Evolutionary conservation across 2,113 vertebrate genomes (phyloP).

Genomic region (Mus musculus): DNA sequence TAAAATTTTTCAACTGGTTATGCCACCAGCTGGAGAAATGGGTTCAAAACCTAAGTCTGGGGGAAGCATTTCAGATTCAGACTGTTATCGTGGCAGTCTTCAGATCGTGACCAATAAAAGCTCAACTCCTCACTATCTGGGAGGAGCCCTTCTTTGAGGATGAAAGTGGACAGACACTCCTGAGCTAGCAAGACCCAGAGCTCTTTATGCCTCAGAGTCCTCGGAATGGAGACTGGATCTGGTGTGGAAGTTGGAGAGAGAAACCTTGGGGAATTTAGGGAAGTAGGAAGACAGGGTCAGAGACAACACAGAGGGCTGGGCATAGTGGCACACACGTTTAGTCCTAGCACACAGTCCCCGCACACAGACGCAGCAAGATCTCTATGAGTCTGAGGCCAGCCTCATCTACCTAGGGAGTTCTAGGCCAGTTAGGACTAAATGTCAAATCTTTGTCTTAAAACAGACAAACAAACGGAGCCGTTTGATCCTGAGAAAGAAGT

Average conservation of each 20-base stretch:
- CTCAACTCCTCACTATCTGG: not conserved
- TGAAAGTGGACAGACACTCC: not conserved
- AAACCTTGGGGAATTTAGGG: not conserved
- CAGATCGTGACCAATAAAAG: not conserved
- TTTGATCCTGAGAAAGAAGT: not conserved
- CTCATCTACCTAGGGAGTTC: not conserved
- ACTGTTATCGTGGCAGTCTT: not conserved
- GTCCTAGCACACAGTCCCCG: not conserved
- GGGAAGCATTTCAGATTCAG: not conserved
- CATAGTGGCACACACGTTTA: not conserved
- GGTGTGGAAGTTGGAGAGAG: not conserved
- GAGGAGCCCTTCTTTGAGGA: not conserved
- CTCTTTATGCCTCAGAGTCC: not conserved
- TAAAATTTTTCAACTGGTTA: too few relatives aligned
- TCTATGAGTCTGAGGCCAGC: not conserved
- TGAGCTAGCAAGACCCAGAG: not conserved
- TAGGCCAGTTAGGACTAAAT: not conserved
- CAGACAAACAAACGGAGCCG: not conserved
- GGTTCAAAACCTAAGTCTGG: not conserved
- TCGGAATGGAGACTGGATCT: not conserved
- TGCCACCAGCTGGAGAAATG: not conserved
- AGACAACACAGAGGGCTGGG: not conserved
- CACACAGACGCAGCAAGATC: not conserved
- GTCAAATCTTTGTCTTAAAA: not conserved
- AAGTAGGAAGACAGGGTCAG: not conserved